Conservation (phyloP, 2,113 vertebrate genomes). For the Saimiri boliviensis region DNA sequence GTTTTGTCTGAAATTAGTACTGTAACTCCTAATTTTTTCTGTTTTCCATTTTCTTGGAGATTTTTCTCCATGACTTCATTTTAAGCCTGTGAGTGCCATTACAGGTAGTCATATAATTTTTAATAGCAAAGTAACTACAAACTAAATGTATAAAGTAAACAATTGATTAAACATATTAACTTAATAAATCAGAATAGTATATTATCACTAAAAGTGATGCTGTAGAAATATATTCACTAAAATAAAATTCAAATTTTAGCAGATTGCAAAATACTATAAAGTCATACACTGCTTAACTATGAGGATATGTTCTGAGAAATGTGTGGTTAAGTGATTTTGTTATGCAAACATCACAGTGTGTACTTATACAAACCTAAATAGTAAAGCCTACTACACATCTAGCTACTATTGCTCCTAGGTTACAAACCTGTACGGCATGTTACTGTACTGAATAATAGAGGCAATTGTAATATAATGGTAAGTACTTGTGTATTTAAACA, state of each 20-base stretch:
- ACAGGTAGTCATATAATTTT: background rate
- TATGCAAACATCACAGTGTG: background rate
- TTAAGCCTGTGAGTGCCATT: too few species aligned
- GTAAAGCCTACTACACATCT: background rate
- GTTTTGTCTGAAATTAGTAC: too few species aligned
- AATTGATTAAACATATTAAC: background rate
- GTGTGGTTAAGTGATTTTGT: background rate
- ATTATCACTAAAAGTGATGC: background rate
- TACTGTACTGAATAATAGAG: background rate
- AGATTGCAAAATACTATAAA: background rate
- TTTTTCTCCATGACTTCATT: too few species aligned
- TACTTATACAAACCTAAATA: background rate
- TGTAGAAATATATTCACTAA: background rate
- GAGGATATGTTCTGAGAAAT: background rate
- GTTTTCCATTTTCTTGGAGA: too few species aligned
- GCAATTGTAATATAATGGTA: background rate
- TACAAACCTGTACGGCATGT: background rate
- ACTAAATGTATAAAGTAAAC: background rate
- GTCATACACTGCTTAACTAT: too few species aligned
- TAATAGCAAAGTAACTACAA: conserved; percentile 3
- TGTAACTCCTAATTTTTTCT: too few species aligned
- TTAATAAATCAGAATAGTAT: conserved; percentile 5
- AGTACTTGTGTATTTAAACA: background rate
- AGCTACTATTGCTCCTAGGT: background rate
- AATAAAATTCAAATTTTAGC: background rate